Evolutionary conservation across 2,113 vertebrate species (phyloP).

Genomic region (Carassius auratus): DNA sequence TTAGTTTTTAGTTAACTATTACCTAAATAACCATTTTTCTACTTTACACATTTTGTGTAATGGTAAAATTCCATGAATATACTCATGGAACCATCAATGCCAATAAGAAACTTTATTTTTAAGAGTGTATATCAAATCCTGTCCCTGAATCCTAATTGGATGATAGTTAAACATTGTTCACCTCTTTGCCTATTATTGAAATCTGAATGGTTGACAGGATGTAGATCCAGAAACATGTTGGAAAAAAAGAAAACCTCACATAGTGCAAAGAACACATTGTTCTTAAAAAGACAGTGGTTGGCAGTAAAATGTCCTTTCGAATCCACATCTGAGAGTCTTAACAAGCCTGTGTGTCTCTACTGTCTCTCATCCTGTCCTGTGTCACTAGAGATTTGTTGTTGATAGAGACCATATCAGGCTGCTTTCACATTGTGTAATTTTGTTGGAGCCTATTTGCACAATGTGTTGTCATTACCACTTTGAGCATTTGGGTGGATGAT

Average conservation of each 20-base stretch:
- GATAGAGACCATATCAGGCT: neutral
- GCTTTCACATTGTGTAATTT: slow-evolving; percentile 27
- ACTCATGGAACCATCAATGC: no score
- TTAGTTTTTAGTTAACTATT: no score
- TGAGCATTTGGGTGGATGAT: neutral
- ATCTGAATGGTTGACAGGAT: neutral
- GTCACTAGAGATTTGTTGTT: slow-evolving; percentile 6
- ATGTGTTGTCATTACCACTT: slow-evolving; percentile 17
- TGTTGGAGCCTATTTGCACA: neutral
- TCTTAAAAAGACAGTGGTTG: neutral
- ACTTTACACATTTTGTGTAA: no score
- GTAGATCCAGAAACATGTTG: neutral
- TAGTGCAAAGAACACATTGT: neutral
- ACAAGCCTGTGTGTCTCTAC: slow-evolving; percentile 9
- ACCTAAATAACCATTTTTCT: no score
- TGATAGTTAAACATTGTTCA: neutral
- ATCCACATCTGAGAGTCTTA: slow-evolving; percentile 14
- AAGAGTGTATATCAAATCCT: neutral
- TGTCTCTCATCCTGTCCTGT: neutral
- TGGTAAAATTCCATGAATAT: no score
- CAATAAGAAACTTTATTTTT: no score
- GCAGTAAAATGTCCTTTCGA: neutral
- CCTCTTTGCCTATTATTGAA: no score
- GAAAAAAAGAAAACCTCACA: neutral
- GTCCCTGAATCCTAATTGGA: neutral